A percentile compares a stretch with the other conserved stretches of the same genome.
Conservation (phyloP, 2,797 vertebrate genomes). For the Sebastes taczanowskii region DNA sequence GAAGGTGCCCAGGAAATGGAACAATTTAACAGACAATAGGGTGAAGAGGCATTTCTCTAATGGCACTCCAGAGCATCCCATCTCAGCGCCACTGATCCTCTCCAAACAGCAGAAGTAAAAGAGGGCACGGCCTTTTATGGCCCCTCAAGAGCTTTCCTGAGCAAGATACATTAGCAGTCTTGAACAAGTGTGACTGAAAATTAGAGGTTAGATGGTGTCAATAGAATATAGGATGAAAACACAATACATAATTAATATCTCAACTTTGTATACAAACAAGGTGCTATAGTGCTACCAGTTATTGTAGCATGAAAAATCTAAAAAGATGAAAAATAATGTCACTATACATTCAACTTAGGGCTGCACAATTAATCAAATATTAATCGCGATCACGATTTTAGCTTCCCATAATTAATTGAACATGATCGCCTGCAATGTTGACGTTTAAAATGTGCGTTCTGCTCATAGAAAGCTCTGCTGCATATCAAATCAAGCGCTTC, state of each 20-base stretch:
- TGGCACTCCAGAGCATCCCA: conserved; percentile 54
- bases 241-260: not conserved
- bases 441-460: not conserved
- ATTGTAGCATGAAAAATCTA: not conserved
- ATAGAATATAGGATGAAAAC: not conserved
- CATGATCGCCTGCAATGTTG: not conserved
- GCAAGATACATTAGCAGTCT: conserved; percentile 27
- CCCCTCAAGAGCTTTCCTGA: conserved; percentile 30
- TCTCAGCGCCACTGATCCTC: conserved; percentile 43
- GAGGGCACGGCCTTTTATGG: conserved; percentile 14
- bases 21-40: conserved; percentile 69
- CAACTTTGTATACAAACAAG: not conserved
- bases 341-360: not conserved
- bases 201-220: conserved; percentile 6
- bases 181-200: conserved; percentile 1
- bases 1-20: conserved; percentile 69
- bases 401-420: not conserved
- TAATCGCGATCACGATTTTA: no score
- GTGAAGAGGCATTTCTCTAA: conserved; percentile 71
- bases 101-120: conserved; percentile 30
- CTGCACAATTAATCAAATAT: no score
- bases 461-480: not conserved
- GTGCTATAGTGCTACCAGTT: not conserved
- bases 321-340: not conserved
- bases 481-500: not conserved